Conservation (phyloP, 2,797 vertebrate species). For the Leptoclinus maculatus region DNA sequence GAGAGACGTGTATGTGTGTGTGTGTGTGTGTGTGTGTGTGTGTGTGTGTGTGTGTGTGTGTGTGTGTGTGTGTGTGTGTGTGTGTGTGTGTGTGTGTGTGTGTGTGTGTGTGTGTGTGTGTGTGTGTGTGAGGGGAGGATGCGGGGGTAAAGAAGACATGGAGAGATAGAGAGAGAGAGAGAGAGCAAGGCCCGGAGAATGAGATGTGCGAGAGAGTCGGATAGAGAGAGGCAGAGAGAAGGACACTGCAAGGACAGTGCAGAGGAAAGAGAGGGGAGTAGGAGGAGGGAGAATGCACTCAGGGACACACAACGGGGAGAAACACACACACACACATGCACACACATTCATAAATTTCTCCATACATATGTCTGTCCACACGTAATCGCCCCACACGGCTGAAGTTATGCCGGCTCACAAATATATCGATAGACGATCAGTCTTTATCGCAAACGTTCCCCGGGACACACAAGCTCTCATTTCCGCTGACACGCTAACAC, state of each 20-base stretch:
- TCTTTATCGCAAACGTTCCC: constrained; percentile 64
- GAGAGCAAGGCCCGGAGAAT: constrained; percentile 69
- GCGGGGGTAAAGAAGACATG: constrained; percentile 39
- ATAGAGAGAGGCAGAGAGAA: constrained; percentile 72
- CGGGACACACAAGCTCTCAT: constrained; percentile 54
- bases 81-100: constrained; percentile 4
- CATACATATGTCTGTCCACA: constrained; percentile 44
- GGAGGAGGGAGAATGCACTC: constrained; percentile 72
- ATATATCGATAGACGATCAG: constrained; percentile 61
- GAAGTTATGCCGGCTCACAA: constrained; percentile 48
- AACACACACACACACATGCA: constrained; percentile 33
- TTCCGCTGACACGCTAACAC: constrained; percentile 70
- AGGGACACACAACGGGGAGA: constrained; percentile 58
- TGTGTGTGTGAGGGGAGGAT: background rate
- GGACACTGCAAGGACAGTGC: constrained; percentile 84
- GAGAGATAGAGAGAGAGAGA: constrained; percentile 54
- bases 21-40: constrained; percentile 6
- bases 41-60: background rate
- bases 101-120: background rate
- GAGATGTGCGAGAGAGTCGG: constrained; percentile 65
- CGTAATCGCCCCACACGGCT: constrained; percentile 17
- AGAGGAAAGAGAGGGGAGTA: constrained; percentile 69
- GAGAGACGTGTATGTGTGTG: constrained; percentile 10
- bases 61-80: background rate
- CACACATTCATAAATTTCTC: constrained; percentile 11